Percentiles rank a stretch among this genome's conserved stretches.
Conservation (phyloP, 1,140 invertebrate species). For the Condylostylus longicornis region DNA sequence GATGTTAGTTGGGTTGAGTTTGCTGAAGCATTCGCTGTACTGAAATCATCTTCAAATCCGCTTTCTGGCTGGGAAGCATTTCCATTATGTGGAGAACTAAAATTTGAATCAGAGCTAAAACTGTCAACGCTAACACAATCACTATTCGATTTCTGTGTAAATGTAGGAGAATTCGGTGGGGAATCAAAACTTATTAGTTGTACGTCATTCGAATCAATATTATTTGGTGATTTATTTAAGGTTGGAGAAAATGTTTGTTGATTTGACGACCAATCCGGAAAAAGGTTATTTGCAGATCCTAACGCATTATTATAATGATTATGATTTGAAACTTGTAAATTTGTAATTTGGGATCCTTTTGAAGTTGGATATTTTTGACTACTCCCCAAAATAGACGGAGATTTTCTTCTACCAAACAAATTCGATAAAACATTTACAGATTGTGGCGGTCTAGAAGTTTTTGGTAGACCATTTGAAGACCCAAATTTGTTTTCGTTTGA, state of each 20-base stretch:
- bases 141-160: slow-evolving; percentile 54
- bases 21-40: slow-evolving; percentile 34
- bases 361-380: slow-evolving; percentile 30
- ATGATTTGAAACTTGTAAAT: slow-evolving; percentile 5
- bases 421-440: slow-evolving; percentile 35
- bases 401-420: slow-evolving; percentile 27
- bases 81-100: slow-evolving; percentile 37
- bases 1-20: slow-evolving; percentile 35
- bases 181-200: slow-evolving; percentile 45
- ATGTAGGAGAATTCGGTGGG: slow-evolving; percentile 54
- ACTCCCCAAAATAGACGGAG: slow-evolving; percentile 31
- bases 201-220: slow-evolving; percentile 13
- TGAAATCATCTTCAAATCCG: slow-evolving; percentile 62
- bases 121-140: slow-evolving; percentile 57
- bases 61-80: slow-evolving; percentile 57
- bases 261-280: slow-evolving; percentile 2
- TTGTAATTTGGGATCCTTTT: slow-evolving; percentile 6
- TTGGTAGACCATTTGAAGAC: slow-evolving; percentile 6
- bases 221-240: neutral
- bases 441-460: slow-evolving; percentile 13
- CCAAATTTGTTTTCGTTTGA: slow-evolving; percentile 6
- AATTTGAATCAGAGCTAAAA: slow-evolving; percentile 49
- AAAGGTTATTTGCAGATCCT: slow-evolving; percentile 15
- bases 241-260: slow-evolving; percentile 6
- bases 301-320: slow-evolving; percentile 22